Conservation (phyloP, 2,888 invertebrate species). For the Polyommatus icarus region DNA sequence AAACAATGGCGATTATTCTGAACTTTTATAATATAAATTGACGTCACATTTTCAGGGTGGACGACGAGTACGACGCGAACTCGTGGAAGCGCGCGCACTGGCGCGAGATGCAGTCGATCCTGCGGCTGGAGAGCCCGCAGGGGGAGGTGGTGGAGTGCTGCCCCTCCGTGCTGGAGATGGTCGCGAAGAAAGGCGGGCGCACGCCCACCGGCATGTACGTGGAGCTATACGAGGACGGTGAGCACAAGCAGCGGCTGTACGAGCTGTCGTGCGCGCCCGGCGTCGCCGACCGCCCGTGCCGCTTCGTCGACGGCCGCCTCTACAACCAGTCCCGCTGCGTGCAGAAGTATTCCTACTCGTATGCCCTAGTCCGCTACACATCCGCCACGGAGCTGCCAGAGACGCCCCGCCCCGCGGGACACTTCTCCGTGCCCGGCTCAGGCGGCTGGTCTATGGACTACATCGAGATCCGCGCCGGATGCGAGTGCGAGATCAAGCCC, state of each 20-base stretch:
- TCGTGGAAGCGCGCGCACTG: constrained; percentile 80
- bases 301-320: constrained; percentile 85
- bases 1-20: not conserved
- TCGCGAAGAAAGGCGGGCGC: constrained; percentile 87
- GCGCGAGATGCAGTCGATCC: constrained; percentile 83
- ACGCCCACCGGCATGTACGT: constrained; percentile 87
- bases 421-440: constrained; percentile 75
- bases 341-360: constrained; percentile 90
- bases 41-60: constrained; percentile 53
- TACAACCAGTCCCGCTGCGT: constrained; percentile 88
- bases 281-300: constrained; percentile 86
- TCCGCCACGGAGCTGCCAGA: constrained; percentile 66
- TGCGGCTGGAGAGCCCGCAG: constrained; percentile 76
- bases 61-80: constrained; percentile 67
- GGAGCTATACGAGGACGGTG: constrained; percentile 86
- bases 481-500: constrained; percentile 87
- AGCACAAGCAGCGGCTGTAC: constrained; percentile 86
- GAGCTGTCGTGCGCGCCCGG: constrained; percentile 88
- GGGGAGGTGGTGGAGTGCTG: constrained; percentile 86
- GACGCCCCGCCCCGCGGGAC: constrained; percentile 61
- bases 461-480: constrained; percentile 90
- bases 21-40: not conserved
- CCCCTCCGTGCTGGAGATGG: constrained; percentile 88
- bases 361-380: constrained; percentile 88
- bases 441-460: constrained; percentile 89